Base-by-base conservation (phyloP, 1,140 invertebrate species). In the Drosophila asahinai region DNA sequence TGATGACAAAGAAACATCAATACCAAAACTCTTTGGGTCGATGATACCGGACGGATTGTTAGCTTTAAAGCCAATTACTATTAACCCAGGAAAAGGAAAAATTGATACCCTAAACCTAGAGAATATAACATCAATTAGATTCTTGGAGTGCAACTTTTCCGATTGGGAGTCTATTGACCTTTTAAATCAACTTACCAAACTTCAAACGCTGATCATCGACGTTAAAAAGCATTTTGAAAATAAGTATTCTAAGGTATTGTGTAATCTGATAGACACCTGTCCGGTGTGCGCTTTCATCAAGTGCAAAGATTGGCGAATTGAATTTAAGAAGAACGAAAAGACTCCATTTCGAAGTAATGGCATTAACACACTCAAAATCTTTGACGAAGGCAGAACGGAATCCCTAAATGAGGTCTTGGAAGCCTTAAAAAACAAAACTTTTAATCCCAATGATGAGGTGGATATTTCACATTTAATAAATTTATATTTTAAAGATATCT, bases 281-380 rank as follows among this genome's bases (percentile, higher is more conserved):
- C n/a, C 17, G 5, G 4, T 6, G n/a, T 7, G 54, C 8, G 22
- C 27, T 27, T 0, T 12, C 0, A 55, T 57, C 14, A 0, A 0
- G 2, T 19, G 25, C 2, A 0, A 1, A 1, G 2, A 14, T 9
- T 47, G n/a, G 5, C 0, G 0, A 7, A 14, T 43, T 5, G 6
- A 25, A 5, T 47, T 60, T 3, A 17, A 2, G 12, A 59, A 22
- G 22, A 25, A 2, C 2, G 5, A 27, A 27, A 27, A 27, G 25
- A 6, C 6, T 27, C 25, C 5, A 27, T 27, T 27, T 6, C 25
- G 5, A 27, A 27, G 25, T 27, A 27, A 27, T 27, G 25, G 25
- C 25, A 27, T 27, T 27, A 27, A 27, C 5, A 27, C 25, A 27
- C 25, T 27, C 5, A 27, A 27, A 27, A 27, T 27, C 25, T 27